Percentiles rank a stretch among this genome's conserved stretches.
Conservation (phyloP, 2,113 vertebrate species). For the Anseranas semipalmata region DNA sequence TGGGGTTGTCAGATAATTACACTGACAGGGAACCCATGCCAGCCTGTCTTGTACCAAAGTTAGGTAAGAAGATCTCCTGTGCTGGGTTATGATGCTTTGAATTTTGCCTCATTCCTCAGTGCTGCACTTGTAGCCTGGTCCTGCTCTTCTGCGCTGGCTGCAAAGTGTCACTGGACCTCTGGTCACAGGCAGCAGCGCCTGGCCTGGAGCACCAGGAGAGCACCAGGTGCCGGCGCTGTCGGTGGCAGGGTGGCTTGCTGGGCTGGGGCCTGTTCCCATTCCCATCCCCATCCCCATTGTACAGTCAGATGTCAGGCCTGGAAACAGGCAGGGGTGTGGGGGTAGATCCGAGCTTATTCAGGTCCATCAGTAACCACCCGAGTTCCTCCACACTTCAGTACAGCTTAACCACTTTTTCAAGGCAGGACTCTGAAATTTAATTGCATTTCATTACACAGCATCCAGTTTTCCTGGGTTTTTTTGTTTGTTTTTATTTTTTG, state of each 20-base stretch:
- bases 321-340: neutral
- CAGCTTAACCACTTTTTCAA: neutral
- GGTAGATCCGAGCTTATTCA: neutral
- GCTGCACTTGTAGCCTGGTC: neutral
- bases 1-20: neutral
- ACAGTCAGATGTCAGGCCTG: neutral
- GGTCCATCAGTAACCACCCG: neutral
- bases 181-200: too few relatives aligned
- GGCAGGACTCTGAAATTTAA: neutral
- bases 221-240: neutral
- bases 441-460: neutral
- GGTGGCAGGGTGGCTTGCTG: neutral
- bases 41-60: neutral
- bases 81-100: neutral
- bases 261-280: neutral
- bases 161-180: neutral
- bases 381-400: neutral
- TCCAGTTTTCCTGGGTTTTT: neutral
- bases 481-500: neutral
- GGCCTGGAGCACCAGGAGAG: neutral
- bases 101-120: neutral
- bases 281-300: neutral
- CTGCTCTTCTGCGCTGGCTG: accelerated
- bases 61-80: neutral
- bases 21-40: neutral